Percentiles rank a stretch among this genome's conserved stretches.
phyloP scores from a whole-genome alignment of 2,113 vertebrate species.

The Merops nubicus region DNA sequence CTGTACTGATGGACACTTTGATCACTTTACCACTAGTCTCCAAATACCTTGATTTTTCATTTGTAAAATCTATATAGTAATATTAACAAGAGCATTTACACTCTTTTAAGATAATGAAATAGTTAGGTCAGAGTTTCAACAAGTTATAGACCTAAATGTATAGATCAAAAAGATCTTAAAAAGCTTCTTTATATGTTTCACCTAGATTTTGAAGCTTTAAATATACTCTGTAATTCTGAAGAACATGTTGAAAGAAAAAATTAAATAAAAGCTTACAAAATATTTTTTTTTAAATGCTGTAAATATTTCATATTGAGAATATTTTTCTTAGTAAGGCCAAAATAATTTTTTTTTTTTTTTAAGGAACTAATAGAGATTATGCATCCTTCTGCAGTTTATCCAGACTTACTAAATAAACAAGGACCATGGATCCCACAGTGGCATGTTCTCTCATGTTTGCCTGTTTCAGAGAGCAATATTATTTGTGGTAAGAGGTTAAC shows the following conservation, averaged over 20 bases:
- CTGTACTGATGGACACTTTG: background rate
- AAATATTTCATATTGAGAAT: background rate
- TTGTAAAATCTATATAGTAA: background rate
- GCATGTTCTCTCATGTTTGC: background rate
- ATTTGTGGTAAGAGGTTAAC: background rate
- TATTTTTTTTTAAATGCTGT: background rate
- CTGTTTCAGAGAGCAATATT: background rate
- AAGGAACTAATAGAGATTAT: no score
- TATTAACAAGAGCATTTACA: background rate
- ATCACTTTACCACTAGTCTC: background rate
- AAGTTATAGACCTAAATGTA: background rate
- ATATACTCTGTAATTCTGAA: background rate
- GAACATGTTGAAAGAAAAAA: background rate
- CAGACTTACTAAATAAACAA: background rate
- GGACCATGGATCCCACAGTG: fast-evolving
- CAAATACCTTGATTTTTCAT: background rate
- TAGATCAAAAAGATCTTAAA: background rate
- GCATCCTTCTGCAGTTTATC: background rate
- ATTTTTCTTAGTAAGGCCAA: background rate
- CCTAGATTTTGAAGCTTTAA: background rate
- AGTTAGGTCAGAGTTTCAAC: background rate
- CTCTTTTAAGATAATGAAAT: background rate
- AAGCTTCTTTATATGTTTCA: background rate
- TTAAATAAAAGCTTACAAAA: background rate
- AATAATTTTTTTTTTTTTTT: no score